phyloP scores from a whole-genome alignment of 2,113 vertebrate species.

The Verasper variegatus region DNA sequence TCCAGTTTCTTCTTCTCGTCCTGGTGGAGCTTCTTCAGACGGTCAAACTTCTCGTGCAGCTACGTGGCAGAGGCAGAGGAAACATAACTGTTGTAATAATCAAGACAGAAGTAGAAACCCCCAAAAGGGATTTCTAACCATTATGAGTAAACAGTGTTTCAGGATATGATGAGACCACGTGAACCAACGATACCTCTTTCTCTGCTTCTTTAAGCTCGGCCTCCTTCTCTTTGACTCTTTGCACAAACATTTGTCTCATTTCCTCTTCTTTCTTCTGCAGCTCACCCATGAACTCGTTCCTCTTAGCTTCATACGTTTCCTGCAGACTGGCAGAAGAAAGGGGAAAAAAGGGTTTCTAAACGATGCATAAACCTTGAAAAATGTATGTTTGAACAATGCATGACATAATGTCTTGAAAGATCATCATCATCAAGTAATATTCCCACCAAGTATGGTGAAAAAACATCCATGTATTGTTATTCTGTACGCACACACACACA shows the following conservation, averaged over 20 bases:
- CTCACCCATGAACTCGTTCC: conserved; percentile 97
- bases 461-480: too few relatives aligned
- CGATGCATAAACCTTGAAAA: too few relatives aligned
- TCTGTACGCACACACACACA: too few relatives aligned
- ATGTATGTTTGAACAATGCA: too few relatives aligned
- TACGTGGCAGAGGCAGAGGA: conserved; percentile 54
- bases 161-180: neutral
- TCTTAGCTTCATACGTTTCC: conserved; percentile 98
- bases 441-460: too few relatives aligned
- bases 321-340: conserved; percentile 85
- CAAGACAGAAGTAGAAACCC: neutral
- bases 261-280: conserved; percentile 99
- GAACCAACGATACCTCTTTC: conserved; percentile 88
- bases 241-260: conserved; percentile 99
- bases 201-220: conserved; percentile 97
- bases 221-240: conserved; percentile 98
- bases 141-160: neutral
- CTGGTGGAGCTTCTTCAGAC: conserved; percentile 97
- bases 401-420: too few relatives aligned
- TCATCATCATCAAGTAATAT: neutral
- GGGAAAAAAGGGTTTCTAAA: neutral
- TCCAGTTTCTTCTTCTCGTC: conserved; percentile 99
- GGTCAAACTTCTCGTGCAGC: conserved; percentile 98
- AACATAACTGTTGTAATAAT: neutral
- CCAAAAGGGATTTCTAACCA: neutral